Percentiles rank a stretch among this genome's conserved stretches.
Conservation (phyloP, 2,888 invertebrate genomes). For the Heliconius ismenius region DNA sequence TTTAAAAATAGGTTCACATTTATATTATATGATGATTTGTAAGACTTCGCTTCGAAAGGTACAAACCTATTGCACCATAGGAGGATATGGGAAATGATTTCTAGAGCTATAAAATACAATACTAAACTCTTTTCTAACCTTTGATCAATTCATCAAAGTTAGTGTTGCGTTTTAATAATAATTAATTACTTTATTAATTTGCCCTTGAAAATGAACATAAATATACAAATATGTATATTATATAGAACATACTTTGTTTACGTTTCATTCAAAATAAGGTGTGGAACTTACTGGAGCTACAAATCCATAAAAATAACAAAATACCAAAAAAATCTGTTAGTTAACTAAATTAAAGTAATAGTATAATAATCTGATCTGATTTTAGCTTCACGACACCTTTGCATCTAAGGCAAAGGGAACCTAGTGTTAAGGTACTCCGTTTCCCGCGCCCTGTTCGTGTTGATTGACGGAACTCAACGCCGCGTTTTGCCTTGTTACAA, state of each 20-base stretch:
- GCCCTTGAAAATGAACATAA: background rate
- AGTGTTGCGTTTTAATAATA: background rate
- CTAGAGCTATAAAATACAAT: background rate
- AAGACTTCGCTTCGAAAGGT: too few relatives aligned
- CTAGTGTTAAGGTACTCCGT: background rate
- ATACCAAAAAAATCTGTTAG: too few relatives aligned
- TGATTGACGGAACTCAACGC: background rate
- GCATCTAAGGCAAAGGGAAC: background rate
- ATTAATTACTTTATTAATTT: background rate
- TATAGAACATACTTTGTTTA: background rate
- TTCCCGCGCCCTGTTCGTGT: background rate
- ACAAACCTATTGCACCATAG: too few relatives aligned
- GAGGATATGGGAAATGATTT: too few relatives aligned
- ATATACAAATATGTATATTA: background rate
- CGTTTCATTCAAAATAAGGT: background rate
- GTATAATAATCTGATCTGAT: too few relatives aligned
- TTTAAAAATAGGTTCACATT: too few relatives aligned
- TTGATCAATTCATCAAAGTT: constrained; percentile 1
- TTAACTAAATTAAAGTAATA: too few relatives aligned
- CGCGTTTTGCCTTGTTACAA: background rate
- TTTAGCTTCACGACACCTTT: too few relatives aligned
- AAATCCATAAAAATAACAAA: too few relatives aligned
- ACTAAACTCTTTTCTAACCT: background rate
- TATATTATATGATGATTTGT: too few relatives aligned
- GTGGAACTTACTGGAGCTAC: too few relatives aligned